These are phyloP conservation scores for Rhadina sibilatrix DNA, from an alignment of 2,113 vertebrate genomes.

Conservation along the genomic window DNA sequence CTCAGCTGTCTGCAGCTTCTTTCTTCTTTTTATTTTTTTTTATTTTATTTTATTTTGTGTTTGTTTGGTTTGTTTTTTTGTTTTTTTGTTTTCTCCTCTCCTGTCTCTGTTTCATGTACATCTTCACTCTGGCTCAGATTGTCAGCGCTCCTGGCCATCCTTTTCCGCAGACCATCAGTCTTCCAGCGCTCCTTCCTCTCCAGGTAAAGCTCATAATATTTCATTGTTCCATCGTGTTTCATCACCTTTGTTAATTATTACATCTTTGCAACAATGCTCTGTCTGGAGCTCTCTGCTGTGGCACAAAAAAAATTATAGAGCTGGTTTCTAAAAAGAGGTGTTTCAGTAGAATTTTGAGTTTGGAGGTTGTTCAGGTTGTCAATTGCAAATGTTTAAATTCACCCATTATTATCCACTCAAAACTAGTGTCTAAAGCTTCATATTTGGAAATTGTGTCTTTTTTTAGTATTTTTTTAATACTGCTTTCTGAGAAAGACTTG, in stretches of 20 bases:
- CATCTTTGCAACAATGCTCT: neutral
- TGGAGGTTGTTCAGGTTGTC: neutral
- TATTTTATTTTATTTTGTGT: too few species aligned
- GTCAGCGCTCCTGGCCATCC: conserved; percentile 84
- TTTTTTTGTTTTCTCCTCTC: neutral
- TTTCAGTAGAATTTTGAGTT: neutral
- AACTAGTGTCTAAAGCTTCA: neutral
- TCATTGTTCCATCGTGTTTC: conserved; percentile 22
- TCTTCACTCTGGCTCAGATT: conserved; percentile 74
- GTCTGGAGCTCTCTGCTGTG: neutral
- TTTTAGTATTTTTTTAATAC: neutral
- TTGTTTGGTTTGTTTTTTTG: too few species aligned
- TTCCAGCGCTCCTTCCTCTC: conserved; percentile 69
- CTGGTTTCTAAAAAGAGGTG: neutral
- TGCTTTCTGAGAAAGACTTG: neutral
- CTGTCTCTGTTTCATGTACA: conserved; percentile 22
- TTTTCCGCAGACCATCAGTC: conserved; percentile 78
- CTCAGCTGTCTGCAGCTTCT: neutral
- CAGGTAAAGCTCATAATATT: conserved; percentile 74
- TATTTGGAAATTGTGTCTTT: neutral
- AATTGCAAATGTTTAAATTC: neutral
- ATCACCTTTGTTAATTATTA: conserved; percentile 1
- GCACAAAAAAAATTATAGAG: neutral
- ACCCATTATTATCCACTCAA: neutral
- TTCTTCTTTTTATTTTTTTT: neutral